phyloP scores from a whole-genome alignment of 2,113 vertebrate genomes.

The Xenopus tropicalis region UCB_Xtro_10.0 CM004449.2:18316501-18317000 shows the following conservation, averaged over 20 bases:
- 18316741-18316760: constrained; percentile 28
- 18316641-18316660: constrained; percentile 49
- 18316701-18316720: constrained; percentile 38
- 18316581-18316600: too few species aligned
- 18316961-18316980: background rate
- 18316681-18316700: constrained; percentile 33
- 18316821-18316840: constrained; percentile 32
- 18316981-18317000: too few species aligned
- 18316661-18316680: constrained; percentile 57
- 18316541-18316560: too few species aligned
- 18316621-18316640: too few species aligned
- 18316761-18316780: constrained; percentile 29
- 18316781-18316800: background rate
- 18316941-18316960: background rate
- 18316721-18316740: constrained; percentile 32
- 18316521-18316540: too few species aligned
- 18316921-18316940: constrained; percentile 27
- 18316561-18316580: too few species aligned
- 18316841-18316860: constrained; percentile 32
- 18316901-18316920: constrained; percentile 23
- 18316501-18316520: too few species aligned
- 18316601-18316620: too few species aligned
- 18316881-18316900: constrained; percentile 40
- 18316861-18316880: constrained; percentile 15
- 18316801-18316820: constrained; percentile 32